These are phyloP conservation scores for Enteromius treurensis DNA, from an alignment of 2,797 vertebrate species.

Conservation along the genomic window DNA sequence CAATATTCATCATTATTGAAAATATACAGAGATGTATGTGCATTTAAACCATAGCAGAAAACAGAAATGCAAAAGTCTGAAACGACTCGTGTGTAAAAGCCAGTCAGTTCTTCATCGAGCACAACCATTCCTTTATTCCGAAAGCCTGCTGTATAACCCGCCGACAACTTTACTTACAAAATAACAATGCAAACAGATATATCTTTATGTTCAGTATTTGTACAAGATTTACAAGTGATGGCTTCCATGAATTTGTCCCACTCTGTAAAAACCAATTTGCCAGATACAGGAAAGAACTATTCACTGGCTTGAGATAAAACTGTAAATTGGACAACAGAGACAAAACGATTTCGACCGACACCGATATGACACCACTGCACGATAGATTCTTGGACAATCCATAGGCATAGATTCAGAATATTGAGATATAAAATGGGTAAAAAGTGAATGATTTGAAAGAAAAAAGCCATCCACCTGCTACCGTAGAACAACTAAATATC, in stretches of 20 bases:
- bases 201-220: slow-evolving; percentile 47
- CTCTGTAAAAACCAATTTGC: slow-evolving; percentile 29
- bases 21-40: slow-evolving; percentile 8
- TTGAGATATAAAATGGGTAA: not conserved
- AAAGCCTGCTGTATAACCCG: not conserved
- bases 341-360: slow-evolving; percentile 6
- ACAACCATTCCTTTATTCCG: slow-evolving; percentile 16
- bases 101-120: slow-evolving; percentile 24
- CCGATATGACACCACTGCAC: slow-evolving; percentile 35
- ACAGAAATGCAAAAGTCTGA: slow-evolving; percentile 1
- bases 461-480: slow-evolving; percentile 6
- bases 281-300: slow-evolving; percentile 34
- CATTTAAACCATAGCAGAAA: not conserved
- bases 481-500: not conserved
- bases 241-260: slow-evolving; percentile 21
- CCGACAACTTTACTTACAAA: slow-evolving; percentile 34
- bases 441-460: slow-evolving; percentile 24
- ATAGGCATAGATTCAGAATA: slow-evolving; percentile 17
- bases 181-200: slow-evolving; percentile 25
- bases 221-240: slow-evolving; percentile 47
- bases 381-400: slow-evolving; percentile 36
- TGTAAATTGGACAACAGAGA: slow-evolving; percentile 30
- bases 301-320: slow-evolving; percentile 43
- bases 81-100: not conserved
- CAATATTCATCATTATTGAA: not conserved